Evolutionary conservation across 2,888 invertebrate species (phyloP).

Genomic region (Ophion ellenae): DNA sequence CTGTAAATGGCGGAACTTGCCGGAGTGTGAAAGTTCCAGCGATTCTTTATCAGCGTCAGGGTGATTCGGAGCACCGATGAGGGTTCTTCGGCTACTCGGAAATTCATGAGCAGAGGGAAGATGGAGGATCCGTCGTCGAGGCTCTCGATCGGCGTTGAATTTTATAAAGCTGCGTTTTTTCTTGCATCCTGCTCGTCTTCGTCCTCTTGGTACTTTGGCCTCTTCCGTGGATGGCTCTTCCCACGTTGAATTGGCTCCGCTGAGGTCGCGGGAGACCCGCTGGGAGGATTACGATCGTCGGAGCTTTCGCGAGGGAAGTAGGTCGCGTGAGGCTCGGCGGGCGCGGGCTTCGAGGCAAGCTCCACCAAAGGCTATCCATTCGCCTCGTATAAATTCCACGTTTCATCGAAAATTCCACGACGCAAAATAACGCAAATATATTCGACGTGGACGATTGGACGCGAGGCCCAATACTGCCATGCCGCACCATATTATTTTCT

Average conservation of each 20-base stretch:
- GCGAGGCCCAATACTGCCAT: constrained; percentile 25
- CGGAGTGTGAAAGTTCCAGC: background rate
- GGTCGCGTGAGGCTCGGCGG: constrained; percentile 52
- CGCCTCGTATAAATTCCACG: constrained; percentile 54
- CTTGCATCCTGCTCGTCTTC: background rate
- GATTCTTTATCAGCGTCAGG: constrained; percentile 9
- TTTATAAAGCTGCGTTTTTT: constrained; percentile 32
- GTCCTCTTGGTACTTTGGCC: constrained; percentile 10
- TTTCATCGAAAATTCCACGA: constrained; percentile 52
- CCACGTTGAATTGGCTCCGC: constrained; percentile 27
- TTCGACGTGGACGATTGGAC: constrained; percentile 59
- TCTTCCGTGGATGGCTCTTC: constrained; percentile 10
- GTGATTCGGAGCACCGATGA: background rate
- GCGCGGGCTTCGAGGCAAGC: constrained; percentile 57
- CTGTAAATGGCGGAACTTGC: background rate
- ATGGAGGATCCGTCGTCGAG: background rate
- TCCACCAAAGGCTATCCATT: constrained; percentile 41
- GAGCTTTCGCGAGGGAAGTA: constrained; percentile 57
- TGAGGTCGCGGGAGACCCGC: constrained; percentile 30
- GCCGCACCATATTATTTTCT: constrained; percentile 10
- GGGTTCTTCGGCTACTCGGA: background rate
- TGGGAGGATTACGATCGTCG: constrained; percentile 52
- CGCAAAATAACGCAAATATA: constrained; percentile 59
- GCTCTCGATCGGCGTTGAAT: constrained; percentile 1
- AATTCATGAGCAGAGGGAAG: constrained; percentile 30